A percentile compares a stretch with the other conserved stretches of the same genome.
Conservation (phyloP, 2,888 invertebrate species). For the Drosophila colorata region DNA sequence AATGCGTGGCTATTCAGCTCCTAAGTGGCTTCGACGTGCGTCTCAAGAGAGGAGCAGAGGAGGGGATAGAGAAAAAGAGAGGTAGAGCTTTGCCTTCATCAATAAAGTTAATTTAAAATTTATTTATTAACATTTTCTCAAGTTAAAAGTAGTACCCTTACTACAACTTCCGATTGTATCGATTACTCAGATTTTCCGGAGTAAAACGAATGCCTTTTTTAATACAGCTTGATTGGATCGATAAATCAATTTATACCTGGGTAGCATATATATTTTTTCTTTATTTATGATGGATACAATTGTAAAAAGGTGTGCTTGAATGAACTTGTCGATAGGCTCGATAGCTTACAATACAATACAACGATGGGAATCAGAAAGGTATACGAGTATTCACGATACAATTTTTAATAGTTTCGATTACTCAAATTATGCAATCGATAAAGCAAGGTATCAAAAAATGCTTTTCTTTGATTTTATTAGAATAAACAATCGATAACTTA, state of each 20-base stretch:
- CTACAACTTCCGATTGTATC: slow-evolving; percentile 7
- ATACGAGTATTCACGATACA: too few relatives aligned
- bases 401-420: too few relatives aligned
- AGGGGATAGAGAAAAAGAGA: slow-evolving; percentile 2
- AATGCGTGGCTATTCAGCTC: slow-evolving; percentile 48
- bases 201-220: not conserved
- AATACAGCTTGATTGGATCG: not conserved
- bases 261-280: too few relatives aligned
- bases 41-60: slow-evolving; percentile 18
- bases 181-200: not conserved
- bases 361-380: too few relatives aligned
- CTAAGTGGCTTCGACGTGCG: slow-evolving; percentile 62
- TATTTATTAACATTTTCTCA: slow-evolving; percentile 42
- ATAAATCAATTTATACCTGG: not conserved
- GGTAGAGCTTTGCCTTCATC: slow-evolving; percentile 21
- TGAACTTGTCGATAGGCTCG: too few relatives aligned
- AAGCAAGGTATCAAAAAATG: too few relatives aligned
- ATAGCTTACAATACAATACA: too few relatives aligned
- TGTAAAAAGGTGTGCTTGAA: too few relatives aligned
- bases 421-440: too few relatives aligned
- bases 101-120: slow-evolving; percentile 55
- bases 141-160: not conserved
- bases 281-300: too few relatives aligned
- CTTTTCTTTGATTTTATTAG: too few relatives aligned
- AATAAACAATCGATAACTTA: not conserved